Base-by-base conservation (phyloP, 2,113 vertebrate genomes). In the Eolophus roseicapilla region DNA sequence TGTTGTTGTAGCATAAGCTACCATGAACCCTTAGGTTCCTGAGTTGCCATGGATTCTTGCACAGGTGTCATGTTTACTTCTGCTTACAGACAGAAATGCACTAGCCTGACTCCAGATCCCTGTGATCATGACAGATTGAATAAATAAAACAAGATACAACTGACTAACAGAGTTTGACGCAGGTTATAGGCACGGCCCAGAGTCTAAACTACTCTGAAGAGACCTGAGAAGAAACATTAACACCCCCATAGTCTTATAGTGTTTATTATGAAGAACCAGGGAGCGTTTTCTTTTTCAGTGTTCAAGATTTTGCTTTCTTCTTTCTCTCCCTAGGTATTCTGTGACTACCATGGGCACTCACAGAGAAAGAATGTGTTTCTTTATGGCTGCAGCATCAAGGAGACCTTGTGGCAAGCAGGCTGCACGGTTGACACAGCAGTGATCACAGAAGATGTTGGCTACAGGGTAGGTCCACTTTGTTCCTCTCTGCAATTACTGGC, bases 271-370 rank as follows among this genome's bases (percentile, higher is more conserved):
- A 82, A 52, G 8, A 63, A 33, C 28, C 7, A 65, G 29, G 49
- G 79, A 64, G 43, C 9, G 37, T 88, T 78, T 24, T 24, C 7
- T 37, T 88, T 78, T 27, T 21, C 49, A 37, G 0, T 17, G 17
- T 41, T 78, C 11, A 86, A 52, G 13, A 60, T 60, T 57, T 29
- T 41, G 41, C 41, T 41, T 17, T 9, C 14, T 29, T 13, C 39
- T n/a, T 21, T 67, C 8, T 31, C 33, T 14, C 33, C 35, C 11
- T 49, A 99, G 99, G 99, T 99, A 53, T 99, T 99, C 97, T 99
- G 99, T 93, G 99, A 99, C 93, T 99, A 99, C 91, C 99, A 99
- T 0, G 99, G 99, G 11, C 99, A 99, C 96, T 99, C 99, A 1
- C 98, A 99, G 86, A 99, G 98, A 97, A 99, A 99, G 92, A 99